phyloP scores from a whole-genome alignment of 2,797 vertebrate genomes.

The Dryobates pubescens region DNA sequence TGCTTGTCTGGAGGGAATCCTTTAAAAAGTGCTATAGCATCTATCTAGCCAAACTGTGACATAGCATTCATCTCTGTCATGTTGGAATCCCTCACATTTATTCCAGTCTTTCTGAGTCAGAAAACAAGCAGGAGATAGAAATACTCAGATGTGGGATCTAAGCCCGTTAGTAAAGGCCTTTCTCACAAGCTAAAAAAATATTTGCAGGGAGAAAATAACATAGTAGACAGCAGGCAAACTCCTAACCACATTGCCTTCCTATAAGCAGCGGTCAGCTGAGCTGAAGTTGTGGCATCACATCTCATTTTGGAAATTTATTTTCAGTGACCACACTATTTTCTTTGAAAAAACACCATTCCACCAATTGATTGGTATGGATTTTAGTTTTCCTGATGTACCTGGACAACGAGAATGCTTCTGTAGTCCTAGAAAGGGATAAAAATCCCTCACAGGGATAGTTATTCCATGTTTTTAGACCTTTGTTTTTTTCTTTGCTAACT shows the following conservation, averaged over 20 bases:
- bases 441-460: background rate
- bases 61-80: background rate
- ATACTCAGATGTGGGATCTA: background rate
- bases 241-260: background rate
- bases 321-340: background rate
- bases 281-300: background rate
- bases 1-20: background rate
- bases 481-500: background rate
- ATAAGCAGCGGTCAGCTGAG: background rate
- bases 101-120: background rate
- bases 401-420: background rate
- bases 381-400: background rate
- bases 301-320: background rate
- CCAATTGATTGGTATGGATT: background rate
- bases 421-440: background rate
- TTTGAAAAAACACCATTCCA: background rate
- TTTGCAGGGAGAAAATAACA: background rate
- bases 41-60: background rate
- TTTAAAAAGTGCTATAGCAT: conserved; percentile 5
- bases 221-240: background rate
- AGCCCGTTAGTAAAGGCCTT: background rate
- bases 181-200: background rate
- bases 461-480: background rate
- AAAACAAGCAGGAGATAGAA: conserved; percentile 29
- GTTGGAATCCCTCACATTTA: background rate